Base-by-base conservation (phyloP, 2,797 vertebrate genomes). In the Helostoma temminkii region DNA sequence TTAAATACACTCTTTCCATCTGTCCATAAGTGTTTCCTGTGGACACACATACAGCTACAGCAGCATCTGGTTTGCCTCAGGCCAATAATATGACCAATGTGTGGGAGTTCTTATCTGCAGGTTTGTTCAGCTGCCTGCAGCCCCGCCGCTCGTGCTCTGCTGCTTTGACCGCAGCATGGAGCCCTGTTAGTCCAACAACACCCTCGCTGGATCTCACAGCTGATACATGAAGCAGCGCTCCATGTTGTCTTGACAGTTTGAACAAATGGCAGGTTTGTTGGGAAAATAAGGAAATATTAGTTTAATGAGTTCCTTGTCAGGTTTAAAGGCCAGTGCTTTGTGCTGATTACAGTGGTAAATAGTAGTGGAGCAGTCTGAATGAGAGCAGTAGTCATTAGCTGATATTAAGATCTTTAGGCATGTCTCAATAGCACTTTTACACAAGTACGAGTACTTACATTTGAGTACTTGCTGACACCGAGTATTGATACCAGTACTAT, bases 81-180 rank as follows among this genome's bases (percentile, higher is more conserved):
- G 53, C 19, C 26, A 10, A 55, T 43, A 61, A 62, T 73, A 56
- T 8, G 48, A 43, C 24, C 74, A 59, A 37, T 10, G 64, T 64
- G 78, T 53, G 50, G 68, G 64, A 63, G 58, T 66, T 71, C 4
- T 57, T 68, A 71, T 77, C 65, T 42, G 56, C 59, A 9, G 49
- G 55, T 76, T 74, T 53, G 10, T 76, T 48, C 77, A 84, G 77
- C 78, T 85, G 81, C 28, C 45, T 78, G 68, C 28, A 6, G 1
- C 9, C 30, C 30, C 30, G 6, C 30, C 4, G 3, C 21, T 34
- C 12, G 1, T 21, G n/a, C 58, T 54, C 24, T 18, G 48, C 19
- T 24, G 57, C 34, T 46, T 41, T 34, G 53, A 58, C 36, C 4
- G 42, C 67, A 65, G 60, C 55, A 30, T 55, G 55, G 19, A 52